Evolutionary conservation across 2,113 vertebrate genomes (phyloP), one percentile per base, ranked within the genome.

Genomic region (Addax nasomaculatus): DNA sequence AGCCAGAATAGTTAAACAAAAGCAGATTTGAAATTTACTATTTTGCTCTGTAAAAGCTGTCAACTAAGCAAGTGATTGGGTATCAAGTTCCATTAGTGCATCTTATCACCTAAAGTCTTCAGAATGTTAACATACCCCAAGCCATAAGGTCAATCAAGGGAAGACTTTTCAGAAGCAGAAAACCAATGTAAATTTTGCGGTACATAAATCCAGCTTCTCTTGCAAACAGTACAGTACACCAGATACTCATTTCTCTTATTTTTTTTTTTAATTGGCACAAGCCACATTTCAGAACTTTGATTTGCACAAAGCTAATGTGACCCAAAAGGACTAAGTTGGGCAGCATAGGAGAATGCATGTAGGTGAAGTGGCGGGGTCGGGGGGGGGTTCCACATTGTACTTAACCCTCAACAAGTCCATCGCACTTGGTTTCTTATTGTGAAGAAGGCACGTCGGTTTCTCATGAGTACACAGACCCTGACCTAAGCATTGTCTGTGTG

Each of bases 41-140:
- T 95, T 96, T 96, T 91, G 60, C 64, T 79, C 51, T 97, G 60
- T 94, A 92, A 96, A 97, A 96, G 62, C 53, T 93, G 58, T 62
- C 49, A 29, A 3, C 62, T 92, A 85, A 90, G 76, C 78, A 90
- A 96, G 85, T 95, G 70, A 93, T 25, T 47, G 17, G 25, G 10
- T 55, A 80, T 97, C 93, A 96, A 95, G 51, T 94, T 97, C 97
- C 84, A 83, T 98, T 95, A 97, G 73, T 57, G 12, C 23, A 90
- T 85, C 93, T 97, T 95, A 93, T 97, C 70, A 81, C 90, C 45
- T 81, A 64, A 95, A 87, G 57, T 73, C n/a, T 97, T 85, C 70
- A 49, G 91, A 96, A 96, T 97, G 39, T 92, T 88, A 97, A 95
- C 64, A 39, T 90, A 62, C 62, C 95, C 47, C 51, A 94, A 97